A percentile compares a stretch with the other conserved stretches of the same genome.
These are phyloP conservation scores for Chaunax sp. DNA, from an alignment of 2,797 vertebrate species.

Conservation along the genomic window DNA sequence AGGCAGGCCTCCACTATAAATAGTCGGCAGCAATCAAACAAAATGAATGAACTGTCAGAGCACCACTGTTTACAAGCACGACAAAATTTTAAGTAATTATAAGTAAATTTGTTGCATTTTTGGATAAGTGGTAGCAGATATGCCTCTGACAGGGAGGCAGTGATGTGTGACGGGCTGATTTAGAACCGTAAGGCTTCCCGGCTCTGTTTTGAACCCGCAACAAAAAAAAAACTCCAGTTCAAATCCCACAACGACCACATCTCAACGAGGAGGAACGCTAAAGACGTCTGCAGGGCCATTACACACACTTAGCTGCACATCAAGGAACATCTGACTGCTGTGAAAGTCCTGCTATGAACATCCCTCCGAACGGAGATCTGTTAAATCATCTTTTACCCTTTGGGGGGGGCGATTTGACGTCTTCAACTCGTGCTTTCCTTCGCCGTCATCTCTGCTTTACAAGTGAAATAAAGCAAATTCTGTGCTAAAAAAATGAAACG, in stretches of 20 bases:
- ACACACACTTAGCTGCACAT: slow-evolving; percentile 71
- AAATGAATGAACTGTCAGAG: slow-evolving; percentile 89
- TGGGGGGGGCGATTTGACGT: too few species aligned
- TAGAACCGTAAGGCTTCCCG: slow-evolving; percentile 48
- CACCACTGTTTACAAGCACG: slow-evolving; percentile 82
- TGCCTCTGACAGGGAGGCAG: slow-evolving; percentile 67
- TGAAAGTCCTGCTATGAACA: slow-evolving; percentile 56
- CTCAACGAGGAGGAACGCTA: slow-evolving; percentile 59
- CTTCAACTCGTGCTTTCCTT: too few species aligned
- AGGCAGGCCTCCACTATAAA: slow-evolving; percentile 75
- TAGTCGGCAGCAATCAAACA: slow-evolving; percentile 83
- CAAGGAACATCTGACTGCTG: slow-evolving; percentile 56
- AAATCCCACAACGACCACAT: slow-evolving; percentile 60
- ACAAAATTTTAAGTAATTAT: slow-evolving; percentile 84
- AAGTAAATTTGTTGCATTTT: slow-evolving; percentile 85
- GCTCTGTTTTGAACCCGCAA: slow-evolving; percentile 50
- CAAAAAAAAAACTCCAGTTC: slow-evolving; percentile 49
- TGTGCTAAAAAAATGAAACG: slow-evolving; percentile 31
- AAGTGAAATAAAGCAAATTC: too few species aligned
- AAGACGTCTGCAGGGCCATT: slow-evolving; percentile 72
- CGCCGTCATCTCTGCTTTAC: too few species aligned
- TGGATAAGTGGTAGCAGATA: slow-evolving; percentile 89
- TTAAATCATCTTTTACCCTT: slow-evolving; percentile 42
- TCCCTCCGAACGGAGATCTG: slow-evolving; percentile 44
- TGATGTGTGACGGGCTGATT: slow-evolving; percentile 74